Conservation (phyloP, 2,888 invertebrate genomes). For the Pristionchus mayeri region DNA sequence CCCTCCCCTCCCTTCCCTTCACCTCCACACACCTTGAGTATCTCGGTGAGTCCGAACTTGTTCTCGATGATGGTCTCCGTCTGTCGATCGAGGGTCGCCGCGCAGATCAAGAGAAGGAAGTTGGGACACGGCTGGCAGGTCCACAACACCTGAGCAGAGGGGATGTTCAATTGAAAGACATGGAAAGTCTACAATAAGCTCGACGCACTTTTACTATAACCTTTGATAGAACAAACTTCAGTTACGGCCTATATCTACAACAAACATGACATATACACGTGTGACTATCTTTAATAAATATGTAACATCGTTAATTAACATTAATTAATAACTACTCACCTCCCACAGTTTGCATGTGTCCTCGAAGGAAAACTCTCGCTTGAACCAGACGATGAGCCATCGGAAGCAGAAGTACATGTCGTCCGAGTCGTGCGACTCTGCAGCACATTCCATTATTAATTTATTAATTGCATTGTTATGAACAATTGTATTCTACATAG, state of each 20-base stretch:
- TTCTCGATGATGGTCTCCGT: conserved; percentile 90
- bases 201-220: too few species aligned
- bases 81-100: conserved; percentile 92
- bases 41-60: conserved; percentile 94
- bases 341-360: conserved; percentile 87
- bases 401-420: conserved; percentile 99
- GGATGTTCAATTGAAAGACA: neutral
- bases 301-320: neutral
- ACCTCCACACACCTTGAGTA: conserved; percentile 84
- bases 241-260: too few species aligned
- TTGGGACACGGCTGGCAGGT: conserved; percentile 93
- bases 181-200: too few species aligned
- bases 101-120: conserved; percentile 93
- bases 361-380: conserved; percentile 89
- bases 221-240: too few species aligned
- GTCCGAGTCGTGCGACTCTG: conserved; percentile 87
- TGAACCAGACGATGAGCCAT: conserved; percentile 95
- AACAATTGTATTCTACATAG: too few species aligned
- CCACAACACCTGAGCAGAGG: conserved; percentile 83
- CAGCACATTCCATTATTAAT: conserved; percentile 49
- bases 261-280: neutral
- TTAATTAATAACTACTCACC: conserved; percentile 45
- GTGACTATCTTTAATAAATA: neutral
- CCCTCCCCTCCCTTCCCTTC: too few species aligned
- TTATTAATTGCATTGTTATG: neutral